phyloP scores from a whole-genome alignment of 2,113 vertebrate species.

The Hydrochoerus hydrochaeris region DNA sequence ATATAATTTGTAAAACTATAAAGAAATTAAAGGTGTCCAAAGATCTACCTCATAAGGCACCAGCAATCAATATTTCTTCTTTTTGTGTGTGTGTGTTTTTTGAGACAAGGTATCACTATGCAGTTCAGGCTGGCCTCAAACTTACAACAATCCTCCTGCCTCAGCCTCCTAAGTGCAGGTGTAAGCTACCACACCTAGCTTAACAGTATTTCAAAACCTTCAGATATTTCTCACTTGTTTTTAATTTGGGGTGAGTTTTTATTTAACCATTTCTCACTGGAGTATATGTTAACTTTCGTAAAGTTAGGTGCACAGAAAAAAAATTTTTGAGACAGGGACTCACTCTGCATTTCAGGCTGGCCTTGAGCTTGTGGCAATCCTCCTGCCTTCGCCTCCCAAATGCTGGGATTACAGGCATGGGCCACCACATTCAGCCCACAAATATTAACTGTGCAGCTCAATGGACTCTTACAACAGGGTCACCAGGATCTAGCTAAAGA shows the following conservation, averaged over 20 bases:
- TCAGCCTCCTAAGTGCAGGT: too few species aligned
- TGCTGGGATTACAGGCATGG: too few species aligned
- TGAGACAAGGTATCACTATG: too few species aligned
- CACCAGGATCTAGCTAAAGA: not conserved
- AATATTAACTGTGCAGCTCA: not conserved
- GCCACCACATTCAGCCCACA: not conserved
- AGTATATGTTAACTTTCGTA: not conserved
- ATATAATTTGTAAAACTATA: not conserved
- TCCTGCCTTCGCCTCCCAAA: too few species aligned
- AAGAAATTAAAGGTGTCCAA: constrained; percentile 16
- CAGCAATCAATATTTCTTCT: not conserved
- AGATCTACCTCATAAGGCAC: not conserved
- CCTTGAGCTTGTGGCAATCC: too few species aligned
- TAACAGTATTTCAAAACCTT: not conserved
- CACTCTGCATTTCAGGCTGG: too few species aligned
- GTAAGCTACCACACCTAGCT: too few species aligned
- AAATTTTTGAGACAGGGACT: not conserved
- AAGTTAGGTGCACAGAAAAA: not conserved
- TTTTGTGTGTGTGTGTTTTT: too few species aligned
- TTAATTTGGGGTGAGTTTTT: not conserved
- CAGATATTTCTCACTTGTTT: not conserved
- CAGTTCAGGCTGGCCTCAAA: too few species aligned
- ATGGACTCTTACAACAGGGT: not conserved
- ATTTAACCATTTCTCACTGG: not conserved
- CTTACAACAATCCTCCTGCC: too few species aligned